Conservation (phyloP, 2,888 invertebrate species). For the Rhimphoctona megacephalus region DNA sequence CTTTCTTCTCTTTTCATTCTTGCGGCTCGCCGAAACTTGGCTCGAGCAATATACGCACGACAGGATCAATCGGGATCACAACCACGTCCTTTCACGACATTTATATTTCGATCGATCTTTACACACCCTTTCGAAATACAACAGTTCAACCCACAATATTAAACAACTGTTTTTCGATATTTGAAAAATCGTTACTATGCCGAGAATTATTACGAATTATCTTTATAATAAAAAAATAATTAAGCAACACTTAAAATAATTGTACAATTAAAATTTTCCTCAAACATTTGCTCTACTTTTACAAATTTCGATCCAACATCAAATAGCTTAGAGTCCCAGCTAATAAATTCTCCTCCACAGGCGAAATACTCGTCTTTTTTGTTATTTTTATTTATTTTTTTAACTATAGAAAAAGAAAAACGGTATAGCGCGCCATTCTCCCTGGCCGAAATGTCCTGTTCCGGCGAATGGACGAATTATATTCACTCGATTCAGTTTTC, state of each 20-base stretch:
- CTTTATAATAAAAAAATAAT: not conserved
- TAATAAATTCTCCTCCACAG: conserved; percentile 43
- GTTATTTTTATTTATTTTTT: not conserved
- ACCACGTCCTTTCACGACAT: conserved; percentile 9
- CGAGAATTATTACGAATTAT: not conserved
- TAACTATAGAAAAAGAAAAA: conserved; percentile 27
- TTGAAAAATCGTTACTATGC: not conserved
- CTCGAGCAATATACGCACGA: conserved; percentile 23
- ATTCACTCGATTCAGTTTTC: conserved; percentile 55
- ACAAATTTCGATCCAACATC: not conserved
- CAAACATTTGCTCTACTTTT: not conserved
- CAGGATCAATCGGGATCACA: conserved; percentile 47
- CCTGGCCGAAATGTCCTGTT: conserved; percentile 54
- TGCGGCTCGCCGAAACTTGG: conserved; percentile 42
- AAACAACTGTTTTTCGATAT: not conserved
- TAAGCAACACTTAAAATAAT: not conserved
- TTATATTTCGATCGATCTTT: conserved; percentile 39
- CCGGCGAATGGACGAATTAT: conserved; percentile 59
- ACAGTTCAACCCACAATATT: not conserved
- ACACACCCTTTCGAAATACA: not conserved
- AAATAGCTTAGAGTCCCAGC: conserved; percentile 25
- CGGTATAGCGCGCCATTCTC: not conserved
- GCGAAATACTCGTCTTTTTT: not conserved
- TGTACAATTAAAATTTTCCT: not conserved
- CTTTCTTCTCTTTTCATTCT: conserved; percentile 14